These are phyloP conservation scores for Falco cherrug DNA, from an alignment of 2,797 vertebrate species.

Conservation along the genomic window DNA sequence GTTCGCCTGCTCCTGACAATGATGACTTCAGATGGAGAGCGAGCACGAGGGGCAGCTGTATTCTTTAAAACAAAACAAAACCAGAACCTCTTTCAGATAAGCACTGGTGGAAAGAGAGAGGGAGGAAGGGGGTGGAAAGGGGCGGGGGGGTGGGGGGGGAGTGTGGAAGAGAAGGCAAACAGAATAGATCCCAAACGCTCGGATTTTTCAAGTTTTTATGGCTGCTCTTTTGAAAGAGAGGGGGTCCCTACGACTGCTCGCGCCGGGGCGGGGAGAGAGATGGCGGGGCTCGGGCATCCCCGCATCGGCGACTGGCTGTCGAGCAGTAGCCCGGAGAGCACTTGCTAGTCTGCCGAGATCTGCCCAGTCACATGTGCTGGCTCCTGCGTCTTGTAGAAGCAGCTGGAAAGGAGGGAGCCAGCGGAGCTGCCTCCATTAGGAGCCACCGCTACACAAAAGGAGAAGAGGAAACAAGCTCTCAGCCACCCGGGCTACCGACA, in stretches of 20 bases:
- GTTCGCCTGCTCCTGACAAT: slow-evolving; percentile 10
- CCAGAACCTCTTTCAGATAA: slow-evolving; percentile 31
- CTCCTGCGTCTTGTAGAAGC: slow-evolving; percentile 55
- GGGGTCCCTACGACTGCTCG: neutral
- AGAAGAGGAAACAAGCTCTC: slow-evolving; percentile 44
- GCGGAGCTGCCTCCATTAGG: slow-evolving; percentile 54
- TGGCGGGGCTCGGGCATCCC: neutral
- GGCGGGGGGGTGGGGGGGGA: too few species aligned
- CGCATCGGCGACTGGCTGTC: neutral
- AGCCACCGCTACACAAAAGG: slow-evolving; percentile 58
- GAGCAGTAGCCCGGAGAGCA: neutral
- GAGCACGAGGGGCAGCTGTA: slow-evolving; percentile 27
- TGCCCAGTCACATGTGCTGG: slow-evolving; percentile 58
- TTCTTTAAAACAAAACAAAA: slow-evolving; percentile 23
- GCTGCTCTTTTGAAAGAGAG: neutral
- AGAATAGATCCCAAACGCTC: neutral
- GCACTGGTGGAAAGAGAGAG: neutral
- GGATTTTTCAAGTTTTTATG: neutral
- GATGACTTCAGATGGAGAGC: slow-evolving; percentile 2
- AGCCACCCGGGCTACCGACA: neutral
- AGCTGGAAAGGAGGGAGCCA: slow-evolving; percentile 64
- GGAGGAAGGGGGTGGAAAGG: neutral
- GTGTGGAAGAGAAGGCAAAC: neutral
- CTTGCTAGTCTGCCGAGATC: slow-evolving; percentile 18
- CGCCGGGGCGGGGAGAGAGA: neutral